Percentiles rank a stretch among this genome's conserved stretches.
These are phyloP conservation scores for Mesitornis unicolor DNA, from an alignment of 2,113 vertebrate genomes.

Conservation along the genomic window DNA sequence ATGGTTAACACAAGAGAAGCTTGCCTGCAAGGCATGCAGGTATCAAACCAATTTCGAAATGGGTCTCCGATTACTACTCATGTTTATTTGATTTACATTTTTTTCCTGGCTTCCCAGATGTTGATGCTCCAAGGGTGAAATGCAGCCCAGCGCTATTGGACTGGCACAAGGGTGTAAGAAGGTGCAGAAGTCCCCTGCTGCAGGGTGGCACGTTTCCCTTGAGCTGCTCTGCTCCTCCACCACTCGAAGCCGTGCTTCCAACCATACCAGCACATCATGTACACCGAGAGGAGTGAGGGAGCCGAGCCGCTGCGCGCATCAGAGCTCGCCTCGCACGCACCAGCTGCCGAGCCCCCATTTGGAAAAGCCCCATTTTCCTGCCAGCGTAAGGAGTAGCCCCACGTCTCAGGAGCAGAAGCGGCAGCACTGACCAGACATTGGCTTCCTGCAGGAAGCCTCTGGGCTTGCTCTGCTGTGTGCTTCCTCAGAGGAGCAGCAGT, in stretches of 20 bases:
- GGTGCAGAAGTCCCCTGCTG: background rate
- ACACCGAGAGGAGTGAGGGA: background rate
- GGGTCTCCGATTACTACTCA: background rate
- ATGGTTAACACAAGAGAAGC: slow-evolving; percentile 41
- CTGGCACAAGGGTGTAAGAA: background rate
- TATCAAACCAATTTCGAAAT: slow-evolving; percentile 27
- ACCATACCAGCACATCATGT: background rate
- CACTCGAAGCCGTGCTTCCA: background rate
- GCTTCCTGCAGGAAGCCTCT: background rate
- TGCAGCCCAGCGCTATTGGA: background rate
- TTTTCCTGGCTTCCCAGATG: background rate
- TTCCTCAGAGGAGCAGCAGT: background rate
- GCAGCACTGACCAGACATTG: background rate
- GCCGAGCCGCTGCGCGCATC: background rate
- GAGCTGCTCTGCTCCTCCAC: background rate
- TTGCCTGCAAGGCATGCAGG: slow-evolving; percentile 35
- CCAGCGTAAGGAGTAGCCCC: background rate
- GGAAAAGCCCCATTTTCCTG: background rate
- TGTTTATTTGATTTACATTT: slow-evolving; percentile 23
- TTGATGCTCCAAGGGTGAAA: background rate
- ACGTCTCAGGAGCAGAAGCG: background rate
- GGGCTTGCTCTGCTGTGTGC: background rate
- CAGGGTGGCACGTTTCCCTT: background rate
- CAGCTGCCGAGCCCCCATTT: background rate
- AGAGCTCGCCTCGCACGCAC: background rate